Conservation (phyloP, 30 jellyfish, hydroid and myxozoan genomes). For the Phacellophora camtschatica region DNA sequence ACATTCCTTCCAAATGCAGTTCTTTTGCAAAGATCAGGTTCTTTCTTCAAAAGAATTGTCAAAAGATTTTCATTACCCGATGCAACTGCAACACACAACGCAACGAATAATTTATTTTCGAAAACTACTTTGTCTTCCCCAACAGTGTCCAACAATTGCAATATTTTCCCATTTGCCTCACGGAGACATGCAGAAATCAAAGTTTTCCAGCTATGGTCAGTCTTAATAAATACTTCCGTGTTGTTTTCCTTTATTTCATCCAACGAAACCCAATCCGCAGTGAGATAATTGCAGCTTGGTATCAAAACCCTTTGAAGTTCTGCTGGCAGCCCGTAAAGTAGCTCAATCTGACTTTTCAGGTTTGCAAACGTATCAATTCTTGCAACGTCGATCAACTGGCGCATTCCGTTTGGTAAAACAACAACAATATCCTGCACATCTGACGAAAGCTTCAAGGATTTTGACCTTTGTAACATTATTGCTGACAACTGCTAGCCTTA, state of each 20-base stretch:
- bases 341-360: constrained; percentile 29
- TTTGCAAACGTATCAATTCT: constrained; percentile 9
- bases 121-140: neutral
- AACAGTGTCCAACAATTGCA: neutral
- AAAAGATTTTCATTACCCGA: neutral
- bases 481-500: neutral
- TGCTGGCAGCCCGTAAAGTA: constrained; percentile 36
- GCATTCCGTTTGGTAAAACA: constrained; percentile 56
- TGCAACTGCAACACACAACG: constrained; percentile 17
- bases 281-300: neutral
- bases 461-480: neutral
- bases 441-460: neutral
- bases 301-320: constrained; percentile 36
- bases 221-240: constrained; percentile 33
- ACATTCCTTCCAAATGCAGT: constrained; percentile 42
- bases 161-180: neutral
- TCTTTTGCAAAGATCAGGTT: constrained; percentile 21
- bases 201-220: constrained; percentile 29
- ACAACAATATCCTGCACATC: neutral
- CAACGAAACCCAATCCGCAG: constrained; percentile 50
- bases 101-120: constrained; percentile 29
- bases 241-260: neutral
- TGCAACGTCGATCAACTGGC: neutral
- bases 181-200: constrained; percentile 39
- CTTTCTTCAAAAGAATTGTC: neutral